Evolutionary conservation across 2,113 vertebrate species (phyloP).

Genomic region (Burhinus oedicnemus): DNA sequence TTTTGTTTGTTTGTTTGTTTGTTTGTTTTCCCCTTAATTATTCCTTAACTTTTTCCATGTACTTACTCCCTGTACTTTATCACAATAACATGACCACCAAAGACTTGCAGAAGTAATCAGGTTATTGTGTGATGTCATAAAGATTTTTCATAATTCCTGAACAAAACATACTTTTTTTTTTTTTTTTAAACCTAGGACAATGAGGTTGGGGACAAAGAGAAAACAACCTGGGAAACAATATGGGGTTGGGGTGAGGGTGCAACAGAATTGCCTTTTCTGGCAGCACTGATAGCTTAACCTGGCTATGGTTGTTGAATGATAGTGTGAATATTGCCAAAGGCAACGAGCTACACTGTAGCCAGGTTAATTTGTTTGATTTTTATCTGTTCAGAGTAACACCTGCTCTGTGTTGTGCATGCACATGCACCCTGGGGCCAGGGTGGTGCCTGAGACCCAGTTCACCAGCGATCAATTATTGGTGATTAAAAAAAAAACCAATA

Average conservation of each 20-base stretch:
- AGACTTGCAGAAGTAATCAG: neutral
- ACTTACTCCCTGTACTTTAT: neutral
- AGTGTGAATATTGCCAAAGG: neutral
- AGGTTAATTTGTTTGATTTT: neutral
- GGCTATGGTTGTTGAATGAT: neutral
- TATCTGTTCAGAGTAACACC: neutral
- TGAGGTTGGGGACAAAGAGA: neutral
- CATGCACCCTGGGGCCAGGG: accelerated
- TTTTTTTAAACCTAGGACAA: neutral
- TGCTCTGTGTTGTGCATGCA: no score
- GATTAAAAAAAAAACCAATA: neutral
- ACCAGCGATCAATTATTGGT: neutral
- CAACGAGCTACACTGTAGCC: neutral
- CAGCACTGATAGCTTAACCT: neutral
- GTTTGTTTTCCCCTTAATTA: neutral
- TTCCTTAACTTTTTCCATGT: neutral
- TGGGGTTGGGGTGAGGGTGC: neutral
- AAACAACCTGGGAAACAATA: neutral
- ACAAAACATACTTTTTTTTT: neutral
- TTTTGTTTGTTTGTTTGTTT: neutral
- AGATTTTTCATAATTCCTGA: neutral
- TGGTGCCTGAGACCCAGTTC: neutral
- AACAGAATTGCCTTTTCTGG: neutral
- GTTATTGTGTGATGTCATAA: neutral
- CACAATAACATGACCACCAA: neutral